Base-by-base conservation (phyloP, 2,113 vertebrate genomes). In the Bufo gargarizans region DNA sequence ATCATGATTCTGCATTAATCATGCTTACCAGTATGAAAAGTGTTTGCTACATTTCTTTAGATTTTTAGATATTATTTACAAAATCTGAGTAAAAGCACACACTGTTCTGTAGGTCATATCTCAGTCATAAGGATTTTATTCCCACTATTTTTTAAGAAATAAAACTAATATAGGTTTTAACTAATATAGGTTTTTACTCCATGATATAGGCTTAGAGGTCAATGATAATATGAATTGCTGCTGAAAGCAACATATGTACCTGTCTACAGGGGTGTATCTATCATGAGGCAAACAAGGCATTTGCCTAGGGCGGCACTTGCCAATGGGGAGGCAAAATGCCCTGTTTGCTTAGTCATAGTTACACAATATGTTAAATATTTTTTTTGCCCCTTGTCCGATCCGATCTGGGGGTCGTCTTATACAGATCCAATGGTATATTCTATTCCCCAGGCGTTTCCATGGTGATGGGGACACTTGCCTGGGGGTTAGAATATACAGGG, bases 1-100 rank as follows among this genome's bases (percentile, higher is more conserved):
- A 55, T 55, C 76, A 78, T 55, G 45, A 50, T 77, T 53, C 20
- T 53, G 74, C 74, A 78, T 78, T n/a, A 78, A 78, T 78, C 76
- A 78, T 78, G 50, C 55, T 78, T 78, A 78, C 50, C 4, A 55
- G 55, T 78, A 53, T 55, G 45, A 22, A 53, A 78, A 55, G 22
- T 55, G 55, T 78, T 55, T 50, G 20, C 49, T 3, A 13, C 50
- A 55, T 78, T 53, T 78, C 76, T 6, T 22, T 55, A 13, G 50
- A 78, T 78, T 77, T 77, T 53, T 11, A 78, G 4, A 78, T 78
- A 55, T 22, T 49, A 78, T 22, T n/a, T 22, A 78, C 17, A 77
- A 50, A 50, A 16, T 53, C 10, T 77, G 4, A 77, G 47, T 19
- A 3, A 45, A 76, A 49, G 19, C 6, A 10, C 72, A 49, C 72